Conservation (phyloP, 2,888 invertebrate genomes). For the Saturnia pavonia region DNA sequence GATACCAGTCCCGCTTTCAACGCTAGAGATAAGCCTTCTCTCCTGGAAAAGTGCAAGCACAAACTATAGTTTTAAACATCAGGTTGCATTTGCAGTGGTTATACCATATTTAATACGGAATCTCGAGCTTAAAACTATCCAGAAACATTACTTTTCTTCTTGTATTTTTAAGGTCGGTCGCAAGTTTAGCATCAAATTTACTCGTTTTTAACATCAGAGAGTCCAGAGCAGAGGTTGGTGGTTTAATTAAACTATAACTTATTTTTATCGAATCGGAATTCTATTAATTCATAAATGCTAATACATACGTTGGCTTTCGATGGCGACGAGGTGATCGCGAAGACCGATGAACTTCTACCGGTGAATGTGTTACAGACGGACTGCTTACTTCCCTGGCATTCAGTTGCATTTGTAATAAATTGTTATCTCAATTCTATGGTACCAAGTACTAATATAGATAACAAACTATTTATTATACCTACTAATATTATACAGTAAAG, state of each 20-base stretch:
- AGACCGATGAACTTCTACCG: constrained; percentile 34
- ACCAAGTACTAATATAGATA: no score
- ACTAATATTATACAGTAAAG: no score
- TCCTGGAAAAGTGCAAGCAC: constrained; percentile 45
- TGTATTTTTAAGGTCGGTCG: no score
- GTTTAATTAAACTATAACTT: neutral
- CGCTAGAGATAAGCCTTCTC: constrained; percentile 64
- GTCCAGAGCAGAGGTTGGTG: no score
- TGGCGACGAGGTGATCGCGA: constrained; percentile 57
- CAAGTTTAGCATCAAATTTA: no score
- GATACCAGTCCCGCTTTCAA: constrained; percentile 67
- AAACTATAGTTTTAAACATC: neutral
- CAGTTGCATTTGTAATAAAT: neutral
- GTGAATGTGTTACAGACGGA: constrained; percentile 47
- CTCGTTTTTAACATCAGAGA: no score
- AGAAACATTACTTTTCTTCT: no score
- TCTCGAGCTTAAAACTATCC: neutral
- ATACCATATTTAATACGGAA: neutral
- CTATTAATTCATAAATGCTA: neutral
- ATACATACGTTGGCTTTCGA: constrained; percentile 51
- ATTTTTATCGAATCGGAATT: neutral
- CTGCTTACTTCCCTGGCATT: constrained; percentile 50
- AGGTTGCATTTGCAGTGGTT: neutral
- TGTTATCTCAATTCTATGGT: no score
- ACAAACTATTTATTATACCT: no score